Conservation (phyloP, 2,888 invertebrate genomes). For the Idaea aversata region DNA sequence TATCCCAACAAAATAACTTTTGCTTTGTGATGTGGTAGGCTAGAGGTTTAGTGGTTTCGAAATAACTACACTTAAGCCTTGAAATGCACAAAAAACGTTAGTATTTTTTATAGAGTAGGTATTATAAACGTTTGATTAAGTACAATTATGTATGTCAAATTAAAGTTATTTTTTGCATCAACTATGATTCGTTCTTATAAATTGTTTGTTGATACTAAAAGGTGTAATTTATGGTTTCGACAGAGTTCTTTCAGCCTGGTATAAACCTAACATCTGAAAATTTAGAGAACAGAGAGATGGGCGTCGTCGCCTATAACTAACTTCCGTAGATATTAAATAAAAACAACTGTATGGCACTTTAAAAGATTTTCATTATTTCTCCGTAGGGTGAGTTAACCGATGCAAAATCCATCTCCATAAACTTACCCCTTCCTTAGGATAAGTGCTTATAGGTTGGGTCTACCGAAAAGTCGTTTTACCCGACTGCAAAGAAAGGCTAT, state of each 20-base stretch:
- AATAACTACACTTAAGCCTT: slow-evolving; percentile 45
- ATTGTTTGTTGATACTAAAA: slow-evolving; percentile 6
- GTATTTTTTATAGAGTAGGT: background rate
- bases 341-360: no score
- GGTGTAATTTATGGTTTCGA: background rate
- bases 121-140: background rate
- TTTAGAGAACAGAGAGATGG: no score
- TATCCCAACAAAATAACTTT: slow-evolving; percentile 12
- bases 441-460: no score
- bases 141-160: background rate
- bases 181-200: slow-evolving; percentile 6
- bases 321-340: no score
- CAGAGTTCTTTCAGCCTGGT: background rate
- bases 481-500: no score
- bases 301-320: no score
- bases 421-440: no score
- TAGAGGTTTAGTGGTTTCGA: slow-evolving; percentile 54
- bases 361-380: no score
- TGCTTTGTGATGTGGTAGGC: background rate
- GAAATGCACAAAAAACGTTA: background rate
- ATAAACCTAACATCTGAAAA: no score
- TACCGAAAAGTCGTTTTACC: no score
- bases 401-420: no score
- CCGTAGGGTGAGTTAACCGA: no score
- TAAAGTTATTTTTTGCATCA: slow-evolving; percentile 2